phyloP scores from a whole-genome alignment of 2,113 vertebrate species.

The Neoarius graeffei region DNA sequence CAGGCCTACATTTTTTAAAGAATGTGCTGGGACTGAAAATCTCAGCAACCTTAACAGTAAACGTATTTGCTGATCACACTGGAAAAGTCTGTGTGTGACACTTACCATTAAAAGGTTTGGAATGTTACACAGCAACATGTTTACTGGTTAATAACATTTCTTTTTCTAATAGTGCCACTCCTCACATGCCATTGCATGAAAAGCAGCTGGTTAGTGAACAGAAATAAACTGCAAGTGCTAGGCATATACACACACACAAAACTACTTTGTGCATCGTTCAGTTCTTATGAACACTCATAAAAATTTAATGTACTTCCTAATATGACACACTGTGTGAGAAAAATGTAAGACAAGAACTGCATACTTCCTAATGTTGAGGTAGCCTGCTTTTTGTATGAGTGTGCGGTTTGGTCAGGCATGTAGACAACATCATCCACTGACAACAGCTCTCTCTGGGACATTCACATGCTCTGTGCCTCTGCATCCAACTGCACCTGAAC shows the following conservation, averaged over 20 bases:
- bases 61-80: too few species aligned
- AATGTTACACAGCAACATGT: too few species aligned
- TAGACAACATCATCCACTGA: slow-evolving; percentile 87
- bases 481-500: slow-evolving; percentile 88
- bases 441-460: slow-evolving; percentile 85
- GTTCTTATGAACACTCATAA: neutral
- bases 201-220: too few species aligned
- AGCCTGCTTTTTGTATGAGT: slow-evolving; percentile 95
- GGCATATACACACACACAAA: neutral
- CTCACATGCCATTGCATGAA: too few species aligned
- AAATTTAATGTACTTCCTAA: neutral
- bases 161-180: too few species aligned
- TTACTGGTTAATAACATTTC: too few species aligned
- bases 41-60: too few species aligned
- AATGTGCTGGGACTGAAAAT: too few species aligned
- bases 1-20: too few species aligned
- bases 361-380: slow-evolving; percentile 97
- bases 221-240: too few species aligned
- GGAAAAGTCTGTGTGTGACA: too few species aligned
- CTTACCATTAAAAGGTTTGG: too few species aligned
- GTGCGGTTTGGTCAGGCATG: slow-evolving; percentile 88
- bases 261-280: neutral
- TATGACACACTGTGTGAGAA: neutral
- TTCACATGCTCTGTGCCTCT: slow-evolving; percentile 87
- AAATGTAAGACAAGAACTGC: slow-evolving; percentile 11